Conservation (phyloP, 2,888 invertebrate species). For the Scaptomyza caliginosa region DNA sequence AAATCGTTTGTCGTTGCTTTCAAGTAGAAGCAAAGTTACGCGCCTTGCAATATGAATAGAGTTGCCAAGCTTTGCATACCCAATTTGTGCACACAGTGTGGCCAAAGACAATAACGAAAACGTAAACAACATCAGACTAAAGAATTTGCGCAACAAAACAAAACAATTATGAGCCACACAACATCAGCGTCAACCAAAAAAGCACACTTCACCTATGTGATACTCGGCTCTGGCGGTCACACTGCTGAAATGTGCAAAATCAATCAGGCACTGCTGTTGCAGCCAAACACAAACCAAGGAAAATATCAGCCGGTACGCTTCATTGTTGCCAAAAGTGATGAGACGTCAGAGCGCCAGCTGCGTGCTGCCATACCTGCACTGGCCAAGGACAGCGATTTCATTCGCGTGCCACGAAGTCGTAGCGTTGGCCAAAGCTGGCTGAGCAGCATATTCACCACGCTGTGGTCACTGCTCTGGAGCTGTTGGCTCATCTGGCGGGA, state of each 20-base stretch:
- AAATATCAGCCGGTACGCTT: slow-evolving; percentile 90
- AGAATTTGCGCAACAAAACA: not conserved
- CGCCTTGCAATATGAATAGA: not conserved
- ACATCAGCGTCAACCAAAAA: not conserved
- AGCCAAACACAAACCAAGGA: not conserved
- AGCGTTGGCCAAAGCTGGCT: slow-evolving; percentile 94
- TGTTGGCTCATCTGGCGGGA: slow-evolving; percentile 88
- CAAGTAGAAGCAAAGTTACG: not conserved
- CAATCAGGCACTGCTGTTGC: slow-evolving; percentile 85
- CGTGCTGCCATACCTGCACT: slow-evolving; percentile 64
- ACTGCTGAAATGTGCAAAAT: slow-evolving; percentile 96
- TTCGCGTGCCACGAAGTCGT: slow-evolving; percentile 91
- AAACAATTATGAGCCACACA: slow-evolving; percentile 2
- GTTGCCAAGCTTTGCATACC: not conserved
- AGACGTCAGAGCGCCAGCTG: slow-evolving; percentile 89
- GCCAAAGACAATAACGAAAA: slow-evolving; percentile 11
- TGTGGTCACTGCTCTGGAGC: slow-evolving; percentile 88
- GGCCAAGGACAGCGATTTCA: slow-evolving; percentile 85
- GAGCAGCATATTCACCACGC: slow-evolving; percentile 91
- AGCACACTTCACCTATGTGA: slow-evolving; percentile 73
- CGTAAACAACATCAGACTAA: slow-evolving; percentile 9
- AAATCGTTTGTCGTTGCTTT: no score
- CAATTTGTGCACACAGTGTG: not conserved
- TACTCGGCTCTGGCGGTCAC: slow-evolving; percentile 86
- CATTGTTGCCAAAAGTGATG: slow-evolving; percentile 91